Evolutionary conservation across 2,888 invertebrate species (phyloP).

Genomic region (Teleiodes luculella): DNA sequence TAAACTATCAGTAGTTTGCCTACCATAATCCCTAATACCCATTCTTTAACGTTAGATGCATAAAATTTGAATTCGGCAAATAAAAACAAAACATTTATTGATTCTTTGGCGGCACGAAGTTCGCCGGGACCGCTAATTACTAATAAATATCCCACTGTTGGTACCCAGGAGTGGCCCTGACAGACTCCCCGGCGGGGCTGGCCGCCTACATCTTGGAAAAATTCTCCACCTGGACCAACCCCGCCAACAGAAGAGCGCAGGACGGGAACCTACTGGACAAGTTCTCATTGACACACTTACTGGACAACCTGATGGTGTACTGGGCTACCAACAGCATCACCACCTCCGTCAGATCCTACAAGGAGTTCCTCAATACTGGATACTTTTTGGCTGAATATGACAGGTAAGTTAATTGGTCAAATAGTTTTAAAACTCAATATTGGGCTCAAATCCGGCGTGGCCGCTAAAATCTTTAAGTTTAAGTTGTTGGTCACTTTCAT

Average conservation of each 20-base stretch:
- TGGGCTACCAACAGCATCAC: slow-evolving; percentile 73
- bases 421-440: too few relatives aligned
- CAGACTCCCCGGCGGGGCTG: slow-evolving; percentile 90
- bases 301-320: slow-evolving; percentile 79
- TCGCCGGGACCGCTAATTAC: too few relatives aligned
- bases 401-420: slow-evolving; percentile 48
- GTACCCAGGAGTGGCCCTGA: slow-evolving; percentile 81
- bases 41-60: too few relatives aligned
- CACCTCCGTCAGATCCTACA: slow-evolving; percentile 75
- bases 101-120: too few relatives aligned
- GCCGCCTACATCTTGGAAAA: slow-evolving; percentile 95
- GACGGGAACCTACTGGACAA: slow-evolving; percentile 82
- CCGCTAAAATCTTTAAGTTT: too few relatives aligned
- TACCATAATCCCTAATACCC: too few relatives aligned
- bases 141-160: too few relatives aligned
- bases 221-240: slow-evolving; percentile 85
- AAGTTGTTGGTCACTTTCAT: too few relatives aligned
- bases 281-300: slow-evolving; percentile 55
- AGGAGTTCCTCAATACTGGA: slow-evolving; percentile 71
- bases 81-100: too few relatives aligned
- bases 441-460: too few relatives aligned
- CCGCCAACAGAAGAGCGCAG: slow-evolving; percentile 54
- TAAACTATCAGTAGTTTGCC: too few relatives aligned
- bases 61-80: too few relatives aligned
- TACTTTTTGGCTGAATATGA: slow-evolving; percentile 41